Evolutionary conservation across 2,888 invertebrate species (phyloP), one percentile per base, ranked within the genome.

Genomic region (Tinea pellionella): DNA sequence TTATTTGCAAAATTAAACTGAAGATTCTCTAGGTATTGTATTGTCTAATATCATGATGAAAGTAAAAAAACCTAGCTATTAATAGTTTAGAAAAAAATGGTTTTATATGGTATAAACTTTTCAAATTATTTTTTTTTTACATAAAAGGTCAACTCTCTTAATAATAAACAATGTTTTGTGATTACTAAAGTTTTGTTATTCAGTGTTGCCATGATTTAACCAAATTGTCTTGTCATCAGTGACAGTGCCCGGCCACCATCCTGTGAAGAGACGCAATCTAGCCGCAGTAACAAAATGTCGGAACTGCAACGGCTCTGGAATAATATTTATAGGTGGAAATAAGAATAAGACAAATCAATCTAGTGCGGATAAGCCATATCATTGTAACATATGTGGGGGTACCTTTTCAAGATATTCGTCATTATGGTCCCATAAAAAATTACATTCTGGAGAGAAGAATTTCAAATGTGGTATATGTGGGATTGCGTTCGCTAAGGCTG

Each of bases 381-480:
- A 94, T 71, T 95, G 95, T 80, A 95, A 95, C 73, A 94, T 96
- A 66, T 96, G 95, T 71, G 95, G 95, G 61, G 94, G 92, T 15
- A 91, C 93, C 11, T 94, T 94, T 77, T 94, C 93, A 63, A 90
- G 94, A 71, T 96, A 96, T 78, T 95, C 95, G 42, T 95, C 94
- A 60, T 83, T 96, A 61, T 96, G 96, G 96, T 95, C 95, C 11
- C 95, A 95, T 76, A 95, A 95, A 80, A 92, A 95, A 71, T 87
- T 96, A 65, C 95, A 96, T 77, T 93, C 94, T 12, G 95, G 91
- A 16, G 88, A 88, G 69, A 96, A 96, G 78, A 95, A 95, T 71
- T 95, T 95, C 79, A 95, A 95, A 80, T 96, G 95, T 79, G 93
- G 93, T 65, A 94, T 95, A 63, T 96, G 95, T 78, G 95, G 95